Base-by-base conservation (phyloP, 2,888 invertebrate genomes). In the Ennomos quercinarius region DNA sequence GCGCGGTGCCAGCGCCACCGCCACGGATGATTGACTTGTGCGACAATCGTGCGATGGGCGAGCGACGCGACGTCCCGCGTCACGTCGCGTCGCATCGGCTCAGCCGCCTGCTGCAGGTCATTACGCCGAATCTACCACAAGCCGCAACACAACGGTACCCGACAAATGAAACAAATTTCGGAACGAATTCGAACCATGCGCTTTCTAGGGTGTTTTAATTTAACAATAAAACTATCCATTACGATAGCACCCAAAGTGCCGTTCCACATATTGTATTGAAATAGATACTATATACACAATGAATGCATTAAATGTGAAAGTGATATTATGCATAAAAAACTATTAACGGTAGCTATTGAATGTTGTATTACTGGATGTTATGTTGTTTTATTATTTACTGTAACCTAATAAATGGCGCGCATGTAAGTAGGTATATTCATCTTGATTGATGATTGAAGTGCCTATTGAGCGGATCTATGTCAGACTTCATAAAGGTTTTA, bases 61-160 rank as follows among this genome's bases (percentile, higher is more conserved):
- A 76, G 64, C 64, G 63, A 71, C 81, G 82, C 80, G 81, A 79
- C 82, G 27, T 27, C 27, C 0, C 52, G 39, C 35, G 53, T 42
- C 42, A 17, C 38, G 27, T 38, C 37, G 40, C 39, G 38, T 80
- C 81, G 82, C 81, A 78, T n/a, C 8, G 44, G 43, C 46, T 41
- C 34, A 54, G 43, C 10, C 42, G 17, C 42, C 54, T 27, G 57
- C 56, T 64, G 61, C 63, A 68, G 66, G 66, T 68, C 70, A 66
- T 70, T 71, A 67, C 66, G 70, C 68, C 66, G 67, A 68, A 68
- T 63, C 66, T 64, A 63, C 64, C 57, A 56, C 60, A 64, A 66
- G 67, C 66, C 67, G 55, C 71, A 71, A 70, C 66, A 55, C 83
- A 86, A 86, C 86, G 84, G 85, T 84, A 84, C 66, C 69, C 67